Percentiles rank a stretch among this genome's conserved stretches.
These are phyloP conservation scores for Drosophila fuyamai DNA, from an alignment of 1,140 invertebrate genomes.

Conservation along the genomic window DNA sequence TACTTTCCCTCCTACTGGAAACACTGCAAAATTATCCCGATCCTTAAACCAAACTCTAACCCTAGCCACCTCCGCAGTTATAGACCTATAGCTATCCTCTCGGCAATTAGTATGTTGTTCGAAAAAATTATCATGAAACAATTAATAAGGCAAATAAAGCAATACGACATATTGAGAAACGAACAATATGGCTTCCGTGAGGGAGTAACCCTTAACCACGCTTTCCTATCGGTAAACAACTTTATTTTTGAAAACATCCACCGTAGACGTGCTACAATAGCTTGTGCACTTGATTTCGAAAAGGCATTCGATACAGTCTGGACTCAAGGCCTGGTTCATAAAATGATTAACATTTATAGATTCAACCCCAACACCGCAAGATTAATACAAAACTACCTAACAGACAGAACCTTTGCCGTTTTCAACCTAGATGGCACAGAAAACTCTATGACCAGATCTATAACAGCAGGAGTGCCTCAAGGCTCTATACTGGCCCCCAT, in stretches of 20 bases:
- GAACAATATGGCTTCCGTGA: too few relatives aligned
- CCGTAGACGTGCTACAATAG: too few relatives aligned
- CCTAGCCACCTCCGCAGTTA: neutral
- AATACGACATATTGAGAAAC: too few relatives aligned
- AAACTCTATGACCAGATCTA: neutral
- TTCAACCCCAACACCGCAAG: neutral
- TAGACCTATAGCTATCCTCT: neutral
- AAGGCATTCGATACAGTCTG: neutral
- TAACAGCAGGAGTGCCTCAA: conserved; percentile 27
- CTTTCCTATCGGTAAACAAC: too few relatives aligned
- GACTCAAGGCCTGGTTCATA: conserved; percentile 15
- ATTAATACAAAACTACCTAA: conserved; percentile 17
- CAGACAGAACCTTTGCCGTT: conserved; percentile 1
- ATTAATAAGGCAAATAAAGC: too few relatives aligned
- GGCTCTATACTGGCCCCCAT: conserved; percentile 15
- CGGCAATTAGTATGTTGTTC: neutral
- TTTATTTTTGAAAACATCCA: too few relatives aligned
- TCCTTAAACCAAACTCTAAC: neutral
- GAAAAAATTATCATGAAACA: too few relatives aligned
- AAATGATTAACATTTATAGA: conserved; percentile 4
- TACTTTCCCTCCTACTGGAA: neutral
- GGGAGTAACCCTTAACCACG: too few relatives aligned
- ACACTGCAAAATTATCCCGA: neutral
- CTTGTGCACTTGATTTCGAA: too few relatives aligned
- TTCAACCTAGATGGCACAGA: neutral